These are phyloP conservation scores for Drosophila orena DNA, from an alignment of 1,140 invertebrate species.

Conservation along the genomic window DNA sequence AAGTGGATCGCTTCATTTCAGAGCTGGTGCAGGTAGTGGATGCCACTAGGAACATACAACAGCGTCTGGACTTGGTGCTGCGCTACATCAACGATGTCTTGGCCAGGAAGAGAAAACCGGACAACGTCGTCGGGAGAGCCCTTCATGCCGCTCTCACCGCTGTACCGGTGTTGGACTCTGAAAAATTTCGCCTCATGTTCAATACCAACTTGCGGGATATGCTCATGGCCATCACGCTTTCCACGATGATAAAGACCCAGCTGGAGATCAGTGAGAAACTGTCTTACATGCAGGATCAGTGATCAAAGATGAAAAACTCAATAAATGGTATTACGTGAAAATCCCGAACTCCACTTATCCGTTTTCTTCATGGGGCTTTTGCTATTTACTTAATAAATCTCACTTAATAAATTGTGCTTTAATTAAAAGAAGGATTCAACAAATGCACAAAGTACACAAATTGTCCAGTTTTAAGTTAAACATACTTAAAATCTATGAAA, in stretches of 20 bases:
- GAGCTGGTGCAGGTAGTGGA: constrained; percentile 61
- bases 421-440: too few species aligned
- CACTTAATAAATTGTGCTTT: too few species aligned
- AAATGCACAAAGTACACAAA: too few species aligned
- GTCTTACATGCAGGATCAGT: constrained; percentile 30
- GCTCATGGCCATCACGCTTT: constrained; percentile 59
- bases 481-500: background rate
- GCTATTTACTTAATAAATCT: too few species aligned
- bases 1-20: constrained; percentile 36
- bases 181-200: constrained; percentile 56
- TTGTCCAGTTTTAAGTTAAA: too few species aligned
- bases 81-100: constrained; percentile 69
- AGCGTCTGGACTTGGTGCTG: constrained; percentile 52
- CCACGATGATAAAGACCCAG: constrained; percentile 58
- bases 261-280: constrained; percentile 62
- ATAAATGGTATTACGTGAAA: background rate
- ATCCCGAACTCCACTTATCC: background rate
- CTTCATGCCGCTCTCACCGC: constrained; percentile 51
- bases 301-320: background rate
- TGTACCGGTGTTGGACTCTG: constrained; percentile 56
- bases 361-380: background rate
- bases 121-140: constrained; percentile 54
- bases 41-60: constrained; percentile 29
- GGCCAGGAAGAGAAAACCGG: constrained; percentile 43
- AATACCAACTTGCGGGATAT: constrained; percentile 62